A percentile compares a stretch with the other conserved stretches of the same genome.
Evolutionary conservation across 2,888 invertebrate genomes (phyloP).

Genomic region (Neoaliturus tenellus): DNA sequence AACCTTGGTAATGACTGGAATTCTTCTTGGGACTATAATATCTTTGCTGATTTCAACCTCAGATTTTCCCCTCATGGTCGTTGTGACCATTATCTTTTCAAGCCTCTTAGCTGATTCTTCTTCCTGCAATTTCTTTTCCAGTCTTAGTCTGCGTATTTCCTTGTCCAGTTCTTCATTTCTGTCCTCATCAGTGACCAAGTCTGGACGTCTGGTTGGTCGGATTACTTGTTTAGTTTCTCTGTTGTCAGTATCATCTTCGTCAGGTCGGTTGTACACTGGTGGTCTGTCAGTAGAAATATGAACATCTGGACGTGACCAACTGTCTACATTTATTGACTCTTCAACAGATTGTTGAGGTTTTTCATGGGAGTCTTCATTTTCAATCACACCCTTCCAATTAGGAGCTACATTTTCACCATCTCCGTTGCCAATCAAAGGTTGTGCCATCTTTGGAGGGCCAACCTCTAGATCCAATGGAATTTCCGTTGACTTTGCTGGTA

Average conservation of each 20-base stretch:
- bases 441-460: background rate
- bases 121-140: background rate
- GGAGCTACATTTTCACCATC: slow-evolving; percentile 13
- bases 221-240: background rate
- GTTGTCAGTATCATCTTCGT: background rate
- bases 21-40: background rate
- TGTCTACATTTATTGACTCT: background rate
- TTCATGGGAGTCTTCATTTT: background rate
- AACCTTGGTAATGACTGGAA: background rate
- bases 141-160: background rate
- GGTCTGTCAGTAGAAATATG: background rate
- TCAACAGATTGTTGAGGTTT: background rate
- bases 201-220: background rate
- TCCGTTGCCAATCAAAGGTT: background rate
- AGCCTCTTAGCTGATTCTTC: background rate
- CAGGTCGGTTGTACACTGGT: background rate
- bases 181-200: background rate
- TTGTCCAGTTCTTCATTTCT: slow-evolving; percentile 4
- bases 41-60: background rate
- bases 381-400: background rate
- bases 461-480: background rate
- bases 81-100: background rate
- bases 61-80: background rate
- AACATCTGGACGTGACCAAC: background rate
- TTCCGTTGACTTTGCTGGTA: slow-evolving; percentile 8